phyloP scores from a whole-genome alignment of 2,888 invertebrate genomes.

The Azorinus chamasolen region DNA sequence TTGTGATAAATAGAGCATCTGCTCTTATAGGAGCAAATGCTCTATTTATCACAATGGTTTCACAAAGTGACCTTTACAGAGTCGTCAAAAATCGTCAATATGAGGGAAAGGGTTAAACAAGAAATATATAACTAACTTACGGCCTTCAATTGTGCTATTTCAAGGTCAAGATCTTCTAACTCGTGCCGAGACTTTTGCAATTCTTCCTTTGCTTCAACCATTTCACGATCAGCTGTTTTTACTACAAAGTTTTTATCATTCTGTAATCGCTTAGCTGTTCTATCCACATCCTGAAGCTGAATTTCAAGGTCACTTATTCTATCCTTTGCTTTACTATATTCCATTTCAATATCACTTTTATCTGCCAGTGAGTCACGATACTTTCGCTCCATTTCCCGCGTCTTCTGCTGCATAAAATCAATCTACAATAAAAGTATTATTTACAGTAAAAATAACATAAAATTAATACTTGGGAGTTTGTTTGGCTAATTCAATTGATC shows the following conservation, averaged over 20 bases:
- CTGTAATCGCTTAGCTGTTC: slow-evolving; percentile 81
- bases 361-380: slow-evolving; percentile 72
- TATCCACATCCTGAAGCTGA: slow-evolving; percentile 82
- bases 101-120: too few relatives aligned
- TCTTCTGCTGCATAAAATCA: slow-evolving; percentile 86
- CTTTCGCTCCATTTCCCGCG: slow-evolving; percentile 83
- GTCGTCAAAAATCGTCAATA: too few relatives aligned
- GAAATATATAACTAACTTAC: too few relatives aligned
- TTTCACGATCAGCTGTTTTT: slow-evolving; percentile 82
- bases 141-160: slow-evolving; percentile 78
- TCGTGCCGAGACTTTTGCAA: slow-evolving; percentile 84
- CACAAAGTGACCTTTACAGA: too few relatives aligned
- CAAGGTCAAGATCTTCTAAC: slow-evolving; percentile 82
- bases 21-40: too few relatives aligned
- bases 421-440: slow-evolving; percentile 76
- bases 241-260: slow-evolving; percentile 82
- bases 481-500: too few relatives aligned
- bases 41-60: too few relatives aligned
- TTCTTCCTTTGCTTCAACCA: slow-evolving; percentile 83
- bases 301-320: slow-evolving; percentile 76
- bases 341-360: slow-evolving; percentile 68
- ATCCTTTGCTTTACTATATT: slow-evolving; percentile 68
- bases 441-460: too few relatives aligned
- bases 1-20: too few relatives aligned
- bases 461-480: too few relatives aligned